phyloP scores from a whole-genome alignment of 2,888 invertebrate species.

The Caenorhabditis sp. region DNA sequence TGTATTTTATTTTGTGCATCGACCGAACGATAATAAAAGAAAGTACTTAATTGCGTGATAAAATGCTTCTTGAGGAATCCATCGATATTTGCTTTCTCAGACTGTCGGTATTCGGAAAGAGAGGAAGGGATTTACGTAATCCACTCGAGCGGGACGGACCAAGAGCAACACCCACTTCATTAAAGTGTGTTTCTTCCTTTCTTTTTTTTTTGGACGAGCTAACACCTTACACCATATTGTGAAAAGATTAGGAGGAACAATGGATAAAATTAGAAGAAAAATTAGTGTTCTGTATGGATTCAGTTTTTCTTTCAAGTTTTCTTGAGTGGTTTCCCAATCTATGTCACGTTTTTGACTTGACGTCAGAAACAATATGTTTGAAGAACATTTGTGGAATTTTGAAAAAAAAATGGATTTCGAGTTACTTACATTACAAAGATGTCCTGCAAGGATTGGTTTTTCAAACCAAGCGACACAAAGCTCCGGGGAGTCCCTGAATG shows the following conservation, averaged over 20 bases:
- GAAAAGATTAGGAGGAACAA: not conserved
- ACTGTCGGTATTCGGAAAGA: slow-evolving; percentile 30
- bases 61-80: not conserved
- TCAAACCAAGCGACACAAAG: no score
- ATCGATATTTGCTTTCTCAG: slow-evolving; percentile 23
- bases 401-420: no score
- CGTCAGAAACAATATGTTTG: no score
- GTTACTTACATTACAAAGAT: no score
- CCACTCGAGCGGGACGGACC: slow-evolving; percentile 21
- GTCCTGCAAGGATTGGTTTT: no score
- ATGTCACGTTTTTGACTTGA: no score
- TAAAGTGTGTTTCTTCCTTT: slow-evolving; percentile 5
- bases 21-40: not conserved
- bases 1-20: not conserved
- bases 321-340: not conserved
- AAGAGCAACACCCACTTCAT: slow-evolving; percentile 42
- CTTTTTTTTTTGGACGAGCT: not conserved
- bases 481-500: no score
- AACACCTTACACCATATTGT: slow-evolving; percentile 21
- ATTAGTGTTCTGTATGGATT: no score
- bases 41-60: not conserved
- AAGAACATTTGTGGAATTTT: no score
- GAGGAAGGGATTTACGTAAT: slow-evolving; percentile 33
- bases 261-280: no score
- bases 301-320: no score